Conservation (phyloP, 2,113 vertebrate genomes). For the Centropristis striata region DNA sequence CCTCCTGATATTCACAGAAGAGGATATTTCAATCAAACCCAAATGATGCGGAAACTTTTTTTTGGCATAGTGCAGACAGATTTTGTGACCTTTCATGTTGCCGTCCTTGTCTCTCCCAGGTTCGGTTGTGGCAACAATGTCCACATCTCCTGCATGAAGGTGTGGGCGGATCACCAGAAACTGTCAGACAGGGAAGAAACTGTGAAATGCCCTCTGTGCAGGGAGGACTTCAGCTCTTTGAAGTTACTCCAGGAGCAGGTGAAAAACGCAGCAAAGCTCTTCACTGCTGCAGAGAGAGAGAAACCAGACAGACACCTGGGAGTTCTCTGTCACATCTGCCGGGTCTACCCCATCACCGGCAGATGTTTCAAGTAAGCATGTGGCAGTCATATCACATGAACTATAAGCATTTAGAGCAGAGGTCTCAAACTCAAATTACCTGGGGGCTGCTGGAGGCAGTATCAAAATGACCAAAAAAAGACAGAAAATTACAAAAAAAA, state of each 20-base stretch:
- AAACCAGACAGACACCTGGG: conserved; percentile 83
- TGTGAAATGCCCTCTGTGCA: conserved; percentile 84
- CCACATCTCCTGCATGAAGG: conserved; percentile 86
- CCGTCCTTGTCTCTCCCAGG: conserved; percentile 57
- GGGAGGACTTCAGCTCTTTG: conserved; percentile 77
- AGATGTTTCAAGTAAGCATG: conserved; percentile 83
- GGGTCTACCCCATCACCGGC: conserved; percentile 74
- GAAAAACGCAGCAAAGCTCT: conserved; percentile 77
- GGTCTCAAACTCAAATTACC: no score
- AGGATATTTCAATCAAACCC: conserved; percentile 2
- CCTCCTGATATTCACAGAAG: conserved; percentile 2
- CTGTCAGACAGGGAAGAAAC: conserved; percentile 35
- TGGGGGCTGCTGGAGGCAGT: no score
- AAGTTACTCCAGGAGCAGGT: conserved; percentile 81
- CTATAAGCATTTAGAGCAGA: not conserved
- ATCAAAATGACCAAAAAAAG: no score
- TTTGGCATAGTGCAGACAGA: not conserved
- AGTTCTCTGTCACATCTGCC: conserved; percentile 80
- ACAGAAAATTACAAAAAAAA: no score
- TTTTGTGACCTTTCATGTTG: not conserved
- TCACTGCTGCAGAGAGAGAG: conserved; percentile 78
- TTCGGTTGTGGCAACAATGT: conserved; percentile 84
- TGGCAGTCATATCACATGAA: no score
- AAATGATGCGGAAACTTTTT: no score
- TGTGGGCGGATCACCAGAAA: conserved; percentile 80